Evolutionary conservation across 2,797 vertebrate species (phyloP), one percentile per base, ranked within the genome.

Genomic region (Micrastur ruficollis): DNA sequence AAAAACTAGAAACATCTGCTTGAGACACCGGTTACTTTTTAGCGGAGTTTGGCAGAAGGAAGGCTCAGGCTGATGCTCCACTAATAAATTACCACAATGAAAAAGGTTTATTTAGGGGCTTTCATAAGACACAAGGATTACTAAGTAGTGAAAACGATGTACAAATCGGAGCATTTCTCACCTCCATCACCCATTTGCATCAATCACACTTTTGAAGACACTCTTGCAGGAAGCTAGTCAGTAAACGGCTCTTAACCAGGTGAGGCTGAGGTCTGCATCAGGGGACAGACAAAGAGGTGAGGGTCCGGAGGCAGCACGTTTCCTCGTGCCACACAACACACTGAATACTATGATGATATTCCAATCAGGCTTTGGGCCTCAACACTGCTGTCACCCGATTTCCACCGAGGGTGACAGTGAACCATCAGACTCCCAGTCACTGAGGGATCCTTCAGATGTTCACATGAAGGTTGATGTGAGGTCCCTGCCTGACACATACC

Each of bases 401-500:
- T 32, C 11, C 55, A 12, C 1, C 1, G 52, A 23, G 4, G 15
- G 12, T 9, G n/a, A 18, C 50, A 34, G 31, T 0, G 3, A 89
- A 9, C 29, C 70, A 13, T 4, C 38, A 27, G 26, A 1, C 11
- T 46, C 38, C 68, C 6, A 11, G 2, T 3, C 55, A 7, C 44
- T 0, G 6, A 34, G 42, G 27, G 36, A 74, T 6, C 61, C 49
- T 8, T 11, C 34, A 18, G 7, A 31, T 5, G 4, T 2, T 56
- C 47, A 0, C 11, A 1, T 4, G 49, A 38, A 32, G 27, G 44
- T 1, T 31, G 68, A 3, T 8, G 14, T 1, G 8, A 52, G 9
- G 31, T 40, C 31, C 27, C 53, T 65, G 62, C 22, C 34, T 44
- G 42, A 20, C 18, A 9, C 40, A 14, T 8, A 2, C 11, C 47